These are phyloP conservation scores for Zophobas morio DNA, from an alignment of 1,140 invertebrate species.

Conservation along the genomic window DNA sequence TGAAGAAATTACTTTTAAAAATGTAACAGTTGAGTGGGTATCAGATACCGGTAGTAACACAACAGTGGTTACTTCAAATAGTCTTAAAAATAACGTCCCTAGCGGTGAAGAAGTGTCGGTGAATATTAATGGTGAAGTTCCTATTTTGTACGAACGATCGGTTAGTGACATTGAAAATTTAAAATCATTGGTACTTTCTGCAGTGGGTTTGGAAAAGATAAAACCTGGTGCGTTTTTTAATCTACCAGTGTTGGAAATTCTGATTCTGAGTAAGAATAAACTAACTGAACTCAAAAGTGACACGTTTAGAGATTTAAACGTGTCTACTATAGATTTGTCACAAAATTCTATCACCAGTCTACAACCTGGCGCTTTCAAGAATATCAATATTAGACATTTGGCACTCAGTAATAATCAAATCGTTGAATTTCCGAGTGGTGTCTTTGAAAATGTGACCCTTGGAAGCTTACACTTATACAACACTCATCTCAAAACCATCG, in stretches of 20 bases:
- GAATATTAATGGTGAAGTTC: not conserved
- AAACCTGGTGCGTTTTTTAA: not conserved
- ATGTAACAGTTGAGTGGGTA: no score
- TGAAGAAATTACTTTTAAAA: no score
- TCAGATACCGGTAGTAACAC: no score
- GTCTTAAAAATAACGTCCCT: no score
- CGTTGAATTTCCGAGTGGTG: not conserved
- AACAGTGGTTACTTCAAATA: no score
- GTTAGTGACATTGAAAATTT: conserved; percentile 1
- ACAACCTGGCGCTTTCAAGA: not conserved
- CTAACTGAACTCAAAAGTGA: not conserved
- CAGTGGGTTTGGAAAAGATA: not conserved
- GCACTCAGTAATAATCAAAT: conserved; percentile 3
- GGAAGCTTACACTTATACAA: conserved; percentile 1
- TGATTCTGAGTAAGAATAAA: not conserved
- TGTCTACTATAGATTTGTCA: not conserved
- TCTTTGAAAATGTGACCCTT: conserved; percentile 15
- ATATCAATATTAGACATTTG: not conserved
- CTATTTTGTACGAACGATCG: conserved; percentile 1
- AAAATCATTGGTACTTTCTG: not conserved
- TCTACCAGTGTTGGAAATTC: not conserved
- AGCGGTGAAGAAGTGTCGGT: no score
- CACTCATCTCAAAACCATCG: not conserved
- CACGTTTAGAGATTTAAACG: not conserved
- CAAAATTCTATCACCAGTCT: not conserved